A percentile compares a stretch with the other conserved stretches of the same genome.
Evolutionary conservation across 2,797 vertebrate genomes (phyloP).

Genomic region (Syndactyla subalaris): DNA sequence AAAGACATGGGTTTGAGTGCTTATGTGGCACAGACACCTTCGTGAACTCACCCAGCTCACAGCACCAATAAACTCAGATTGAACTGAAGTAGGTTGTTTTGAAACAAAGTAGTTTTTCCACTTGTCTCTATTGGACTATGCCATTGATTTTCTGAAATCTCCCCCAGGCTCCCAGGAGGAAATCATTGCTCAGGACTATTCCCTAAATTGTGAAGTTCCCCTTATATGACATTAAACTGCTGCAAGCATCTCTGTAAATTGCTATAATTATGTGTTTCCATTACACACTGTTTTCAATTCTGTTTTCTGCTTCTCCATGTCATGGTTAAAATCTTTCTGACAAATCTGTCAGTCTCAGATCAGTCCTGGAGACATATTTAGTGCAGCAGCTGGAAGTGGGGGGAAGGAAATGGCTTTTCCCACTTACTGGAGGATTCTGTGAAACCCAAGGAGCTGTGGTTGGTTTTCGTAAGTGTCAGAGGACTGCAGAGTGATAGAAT

Average conservation of each 20-base stretch:
- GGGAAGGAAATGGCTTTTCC: background rate
- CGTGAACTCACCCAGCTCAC: background rate
- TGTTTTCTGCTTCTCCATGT: background rate
- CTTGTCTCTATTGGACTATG: background rate
- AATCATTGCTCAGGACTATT: background rate
- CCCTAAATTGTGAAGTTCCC: background rate
- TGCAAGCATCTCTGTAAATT: background rate
- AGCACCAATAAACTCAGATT: background rate
- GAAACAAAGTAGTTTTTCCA: background rate
- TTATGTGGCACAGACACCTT: background rate
- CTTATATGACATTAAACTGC: background rate
- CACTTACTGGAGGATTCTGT: background rate
- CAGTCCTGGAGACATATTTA: background rate
- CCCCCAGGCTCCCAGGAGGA: background rate
- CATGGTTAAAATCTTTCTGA: background rate
- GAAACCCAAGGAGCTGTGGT: background rate
- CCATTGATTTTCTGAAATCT: background rate
- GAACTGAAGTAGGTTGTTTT: background rate
- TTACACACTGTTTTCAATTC: background rate
- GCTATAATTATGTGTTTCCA: fast-evolving
- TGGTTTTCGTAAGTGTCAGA: background rate
- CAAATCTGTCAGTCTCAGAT: background rate
- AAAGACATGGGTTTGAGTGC: background rate
- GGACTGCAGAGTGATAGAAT: background rate
- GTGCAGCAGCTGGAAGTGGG: background rate